Base-by-base conservation (phyloP, 2,113 vertebrate genomes). In the Paedocypris sp. region DNA sequence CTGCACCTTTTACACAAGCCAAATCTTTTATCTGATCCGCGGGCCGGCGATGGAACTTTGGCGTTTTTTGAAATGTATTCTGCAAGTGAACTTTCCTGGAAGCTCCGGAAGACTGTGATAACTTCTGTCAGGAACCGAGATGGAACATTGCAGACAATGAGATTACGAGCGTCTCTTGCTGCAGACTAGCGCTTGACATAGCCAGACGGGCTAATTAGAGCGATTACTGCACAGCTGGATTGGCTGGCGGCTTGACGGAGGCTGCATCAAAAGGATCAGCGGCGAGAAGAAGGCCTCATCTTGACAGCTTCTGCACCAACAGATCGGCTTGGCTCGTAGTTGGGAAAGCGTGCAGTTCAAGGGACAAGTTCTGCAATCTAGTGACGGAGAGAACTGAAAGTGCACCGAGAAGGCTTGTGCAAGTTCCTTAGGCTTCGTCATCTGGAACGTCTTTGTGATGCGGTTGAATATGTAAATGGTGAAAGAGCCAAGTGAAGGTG, bases 201-300 rank as follows among this genome's bases (percentile, higher is more conserved):
- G 88, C 83, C 79, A 74, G 75, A 72, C 85, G 71, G 85, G 90
- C 88, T 96, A 94, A 96, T 97, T 97, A 96, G 90, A 93, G 80
- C 90, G 90, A 94, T 97, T 95, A 94, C 83, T 87, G 86, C 79
- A 72, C 90, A 90, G 91, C 88, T 91, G 91, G 87, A 76, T 91
- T 88, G 84, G 86, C 85, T 82, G 85, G 88, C 88, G 88, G 79
- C 88, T 90, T 84, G 80, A 66, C 72, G 83, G 75, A 82, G 79
- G 78, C 80, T 87, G 86, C 88, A 90, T 94, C 90, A 89, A 89
- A 93, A 88, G 90, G 87, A 90, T 94, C 89, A 90, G 80, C 86
- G 83, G 82, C 83, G 83, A 68, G 83, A 68, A 70, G 82, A 87
- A 84, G 87, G 83, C 80, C 85, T 83, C 81, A 79, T 83, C 73